Conservation (phyloP, 2,888 invertebrate species). For the Drosophila histrio region DNA sequence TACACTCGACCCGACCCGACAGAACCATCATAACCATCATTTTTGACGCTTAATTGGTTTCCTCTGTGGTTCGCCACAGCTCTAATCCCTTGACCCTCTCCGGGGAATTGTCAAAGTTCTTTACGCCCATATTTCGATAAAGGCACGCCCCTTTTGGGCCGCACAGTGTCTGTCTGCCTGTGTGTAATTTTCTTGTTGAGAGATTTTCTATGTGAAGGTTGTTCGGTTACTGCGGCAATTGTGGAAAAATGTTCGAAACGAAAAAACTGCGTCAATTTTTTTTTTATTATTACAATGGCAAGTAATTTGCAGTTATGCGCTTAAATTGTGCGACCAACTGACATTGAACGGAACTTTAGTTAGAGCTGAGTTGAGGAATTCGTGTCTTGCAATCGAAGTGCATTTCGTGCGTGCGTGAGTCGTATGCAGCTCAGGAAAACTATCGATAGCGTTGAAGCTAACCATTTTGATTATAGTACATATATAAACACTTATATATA, state of each 20-base stretch:
- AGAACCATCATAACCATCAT: constrained; percentile 51
- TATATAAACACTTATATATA: too few species aligned
- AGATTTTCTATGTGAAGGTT: constrained; percentile 83
- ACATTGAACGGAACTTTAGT: constrained; percentile 54
- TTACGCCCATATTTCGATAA: constrained; percentile 33
- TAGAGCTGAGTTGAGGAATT: constrained; percentile 10
- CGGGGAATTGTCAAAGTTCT: constrained; percentile 57
- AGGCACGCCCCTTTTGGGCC: constrained; percentile 27
- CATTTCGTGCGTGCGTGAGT: constrained; percentile 9
- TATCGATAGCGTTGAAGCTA: background rate
- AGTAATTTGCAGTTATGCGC: constrained; percentile 72
- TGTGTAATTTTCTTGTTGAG: constrained; percentile 82
- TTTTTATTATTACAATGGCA: constrained; percentile 76
- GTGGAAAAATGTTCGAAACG: constrained; percentile 34
- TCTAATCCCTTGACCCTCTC: constrained; percentile 64
- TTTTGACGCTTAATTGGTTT: constrained; percentile 55
- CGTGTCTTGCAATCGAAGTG: constrained; percentile 8
- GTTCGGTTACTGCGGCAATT: constrained; percentile 60
- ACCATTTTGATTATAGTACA: too few species aligned
- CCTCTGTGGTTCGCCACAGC: constrained; percentile 37
- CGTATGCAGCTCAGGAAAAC: background rate
- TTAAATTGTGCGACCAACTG: constrained; percentile 51
- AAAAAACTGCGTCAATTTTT: constrained; percentile 56
- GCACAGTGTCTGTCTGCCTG: background rate
- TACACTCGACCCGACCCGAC: constrained; percentile 39